Conservation (phyloP, 1,140 invertebrate genomes). For the Drosophila sproati region DNA sequence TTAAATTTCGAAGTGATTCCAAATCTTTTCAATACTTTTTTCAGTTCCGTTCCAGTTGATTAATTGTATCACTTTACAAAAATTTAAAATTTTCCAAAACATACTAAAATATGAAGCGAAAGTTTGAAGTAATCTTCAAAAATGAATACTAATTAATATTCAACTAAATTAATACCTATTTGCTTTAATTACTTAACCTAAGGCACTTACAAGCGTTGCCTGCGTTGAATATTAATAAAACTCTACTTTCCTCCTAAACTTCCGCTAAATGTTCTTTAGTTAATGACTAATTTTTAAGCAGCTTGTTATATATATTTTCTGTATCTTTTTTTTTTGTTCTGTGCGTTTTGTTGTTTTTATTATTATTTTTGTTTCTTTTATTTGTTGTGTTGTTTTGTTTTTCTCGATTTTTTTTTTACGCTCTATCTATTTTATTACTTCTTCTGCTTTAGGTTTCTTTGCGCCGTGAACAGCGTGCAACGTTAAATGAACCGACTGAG, state of each 20-base stretch:
- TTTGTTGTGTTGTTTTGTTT: constrained; percentile 41
- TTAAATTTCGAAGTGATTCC: too few species aligned
- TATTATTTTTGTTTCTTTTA: constrained; percentile 15
- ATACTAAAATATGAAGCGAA: too few species aligned
- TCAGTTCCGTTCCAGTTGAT: too few species aligned
- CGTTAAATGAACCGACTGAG: constrained; percentile 84
- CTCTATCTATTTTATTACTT: constrained; percentile 81
- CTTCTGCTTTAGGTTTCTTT: constrained; percentile 84
- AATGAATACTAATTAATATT: too few species aligned
- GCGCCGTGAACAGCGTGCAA: constrained; percentile 83
- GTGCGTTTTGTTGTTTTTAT: constrained; percentile 3
- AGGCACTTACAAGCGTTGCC: background rate
- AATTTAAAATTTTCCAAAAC: too few species aligned
- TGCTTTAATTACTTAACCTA: background rate
- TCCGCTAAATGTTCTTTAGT: background rate
- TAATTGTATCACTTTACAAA: too few species aligned
- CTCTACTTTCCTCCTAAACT: background rate
- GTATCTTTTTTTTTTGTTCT: background rate
- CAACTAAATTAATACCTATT: too few species aligned
- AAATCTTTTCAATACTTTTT: too few species aligned
- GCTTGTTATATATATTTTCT: background rate
- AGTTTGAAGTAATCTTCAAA: too few species aligned
- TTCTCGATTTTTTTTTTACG: constrained; percentile 77
- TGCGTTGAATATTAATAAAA: constrained; percentile 3
- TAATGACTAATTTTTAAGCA: constrained; percentile 3